Conservation (phyloP, 2,113 vertebrate genomes). For the Centropristis striata region DNA sequence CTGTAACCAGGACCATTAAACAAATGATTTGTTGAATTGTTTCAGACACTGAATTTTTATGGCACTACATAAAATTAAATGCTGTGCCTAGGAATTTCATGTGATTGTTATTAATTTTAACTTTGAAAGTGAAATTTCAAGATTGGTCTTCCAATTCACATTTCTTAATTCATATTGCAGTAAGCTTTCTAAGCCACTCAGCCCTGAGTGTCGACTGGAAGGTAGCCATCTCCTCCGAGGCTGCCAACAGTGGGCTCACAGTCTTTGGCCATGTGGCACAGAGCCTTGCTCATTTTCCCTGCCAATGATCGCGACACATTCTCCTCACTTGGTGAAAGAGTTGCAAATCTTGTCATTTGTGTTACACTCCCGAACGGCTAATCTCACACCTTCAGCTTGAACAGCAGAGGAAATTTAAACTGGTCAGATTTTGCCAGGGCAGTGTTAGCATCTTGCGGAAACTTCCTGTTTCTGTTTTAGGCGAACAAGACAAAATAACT, state of each 20-base stretch:
- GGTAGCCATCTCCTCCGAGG: conserved; percentile 65
- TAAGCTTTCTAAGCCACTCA: conserved; percentile 42
- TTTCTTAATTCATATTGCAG: conserved; percentile 55
- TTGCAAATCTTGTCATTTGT: conserved; percentile 73
- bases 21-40: conserved; percentile 26
- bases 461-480: conserved; percentile 34
- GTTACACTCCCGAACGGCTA: conserved; percentile 60
- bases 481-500: conserved; percentile 29
- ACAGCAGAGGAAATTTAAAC: conserved; percentile 51
- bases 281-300: conserved; percentile 73
- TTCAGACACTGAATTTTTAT: conserved; percentile 44
- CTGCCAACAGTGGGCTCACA: conserved; percentile 77
- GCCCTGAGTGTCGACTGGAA: conserved; percentile 73
- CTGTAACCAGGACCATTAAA: conserved; percentile 36
- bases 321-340: conserved; percentile 70
- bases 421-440: conserved; percentile 46
- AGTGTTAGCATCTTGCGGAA: conserved; percentile 38
- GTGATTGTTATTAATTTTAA: conserved; percentile 43
- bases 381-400: conserved; percentile 66
- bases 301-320: conserved; percentile 77
- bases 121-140: conserved; percentile 24
- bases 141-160: conserved; percentile 44
- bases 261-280: conserved; percentile 80
- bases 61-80: conserved; percentile 30
- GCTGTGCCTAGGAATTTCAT: conserved; percentile 18